Conservation (phyloP, 2,113 vertebrate species). For the Chitala chitala region DNA sequence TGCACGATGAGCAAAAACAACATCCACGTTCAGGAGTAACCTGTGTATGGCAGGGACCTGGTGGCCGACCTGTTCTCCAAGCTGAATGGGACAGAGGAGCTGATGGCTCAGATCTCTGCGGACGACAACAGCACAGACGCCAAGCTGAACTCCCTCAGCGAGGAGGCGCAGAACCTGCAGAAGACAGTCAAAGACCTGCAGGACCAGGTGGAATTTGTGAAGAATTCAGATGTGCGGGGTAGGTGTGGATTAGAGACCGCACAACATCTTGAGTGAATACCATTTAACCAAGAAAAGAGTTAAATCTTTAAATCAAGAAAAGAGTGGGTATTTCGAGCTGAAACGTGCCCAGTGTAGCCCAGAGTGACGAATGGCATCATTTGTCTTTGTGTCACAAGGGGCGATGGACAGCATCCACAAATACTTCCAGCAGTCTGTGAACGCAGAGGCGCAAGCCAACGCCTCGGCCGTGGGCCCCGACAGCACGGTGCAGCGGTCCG, state of each 20-base stretch:
- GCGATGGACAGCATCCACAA: slow-evolving; percentile 83
- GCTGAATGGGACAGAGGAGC: slow-evolving; percentile 70
- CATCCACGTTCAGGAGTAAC: background rate
- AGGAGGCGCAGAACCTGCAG: slow-evolving; percentile 75
- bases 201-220: slow-evolving; percentile 87
- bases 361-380: no score
- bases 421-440: slow-evolving; percentile 80
- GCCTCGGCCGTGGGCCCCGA: slow-evolving; percentile 65
- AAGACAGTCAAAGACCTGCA: slow-evolving; percentile 73
- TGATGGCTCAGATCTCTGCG: slow-evolving; percentile 56
- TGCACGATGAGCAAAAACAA: background rate
- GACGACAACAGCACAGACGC: slow-evolving; percentile 60
- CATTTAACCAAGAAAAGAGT: no score
- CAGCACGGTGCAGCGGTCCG: slow-evolving; percentile 67
- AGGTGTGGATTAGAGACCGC: slow-evolving; percentile 29
- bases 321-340: no score
- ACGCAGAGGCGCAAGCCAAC: slow-evolving; percentile 77
- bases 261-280: no score
- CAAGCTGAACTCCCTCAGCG: slow-evolving; percentile 62
- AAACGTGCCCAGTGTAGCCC: no score
- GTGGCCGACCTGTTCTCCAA: slow-evolving; percentile 70
- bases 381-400: slow-evolving; percentile 58
- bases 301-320: no score
- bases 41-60: slow-evolving; percentile 68
- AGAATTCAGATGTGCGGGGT: slow-evolving; percentile 92